phyloP scores from a whole-genome alignment of 2,113 vertebrate species.

The Poeciliopsis retropinna region DNA sequence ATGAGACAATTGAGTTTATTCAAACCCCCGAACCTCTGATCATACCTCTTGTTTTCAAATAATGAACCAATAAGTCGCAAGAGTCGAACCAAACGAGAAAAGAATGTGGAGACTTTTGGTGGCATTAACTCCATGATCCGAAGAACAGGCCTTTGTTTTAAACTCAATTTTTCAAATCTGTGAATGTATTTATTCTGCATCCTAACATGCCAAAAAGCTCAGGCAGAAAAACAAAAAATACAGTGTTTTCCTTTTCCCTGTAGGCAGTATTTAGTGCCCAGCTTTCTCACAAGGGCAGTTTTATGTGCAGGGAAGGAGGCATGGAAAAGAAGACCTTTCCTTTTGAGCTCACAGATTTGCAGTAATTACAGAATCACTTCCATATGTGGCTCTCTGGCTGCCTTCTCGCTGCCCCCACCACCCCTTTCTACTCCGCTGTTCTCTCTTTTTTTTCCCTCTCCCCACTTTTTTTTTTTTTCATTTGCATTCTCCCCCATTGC shows the following conservation, averaged over 20 bases:
- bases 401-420: slow-evolving; percentile 74
- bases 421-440: slow-evolving; percentile 58
- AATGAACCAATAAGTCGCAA: slow-evolving; percentile 13
- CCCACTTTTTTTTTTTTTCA: slow-evolving; percentile 50
- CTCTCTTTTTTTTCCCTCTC: slow-evolving; percentile 47
- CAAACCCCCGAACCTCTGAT: slow-evolving; percentile 11
- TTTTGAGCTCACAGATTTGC: slow-evolving; percentile 84
- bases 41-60: slow-evolving; percentile 40
- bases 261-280: slow-evolving; percentile 66
- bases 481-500: slow-evolving; percentile 69
- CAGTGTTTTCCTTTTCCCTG: slow-evolving; percentile 45
- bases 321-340: slow-evolving; percentile 82
- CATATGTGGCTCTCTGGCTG: slow-evolving; percentile 84
- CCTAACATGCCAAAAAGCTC: slow-evolving; percentile 28
- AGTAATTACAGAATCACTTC: slow-evolving; percentile 87
- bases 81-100: slow-evolving; percentile 36
- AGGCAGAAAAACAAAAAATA: slow-evolving; percentile 34
- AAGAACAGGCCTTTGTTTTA: slow-evolving; percentile 13
- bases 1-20: slow-evolving; percentile 61
- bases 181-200: slow-evolving; percentile 36
- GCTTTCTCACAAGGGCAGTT: slow-evolving; percentile 77
- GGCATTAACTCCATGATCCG: slow-evolving; percentile 36
- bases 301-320: slow-evolving; percentile 79
- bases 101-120: slow-evolving; percentile 29
- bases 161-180: slow-evolving; percentile 6